A percentile compares a stretch with the other conserved stretches of the same genome.
Conservation (phyloP, 2,113 vertebrate genomes). For the Tenrec ecaudatus region DNA sequence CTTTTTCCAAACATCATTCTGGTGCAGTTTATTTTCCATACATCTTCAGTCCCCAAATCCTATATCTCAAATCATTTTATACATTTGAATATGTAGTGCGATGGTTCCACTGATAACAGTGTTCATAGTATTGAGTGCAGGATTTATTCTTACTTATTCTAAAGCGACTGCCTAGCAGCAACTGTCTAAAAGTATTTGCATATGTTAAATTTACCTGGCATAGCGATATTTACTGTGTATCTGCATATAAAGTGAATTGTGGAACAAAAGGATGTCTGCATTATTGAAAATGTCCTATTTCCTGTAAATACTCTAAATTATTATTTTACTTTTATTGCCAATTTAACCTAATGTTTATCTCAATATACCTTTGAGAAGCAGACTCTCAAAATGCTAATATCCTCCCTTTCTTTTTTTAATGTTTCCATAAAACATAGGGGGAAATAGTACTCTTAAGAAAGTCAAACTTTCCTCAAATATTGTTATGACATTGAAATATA, state of each 20-base stretch:
- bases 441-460: not conserved
- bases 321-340: not conserved
- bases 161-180: not conserved
- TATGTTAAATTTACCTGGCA: not conserved
- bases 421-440: not conserved
- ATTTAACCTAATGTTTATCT: not conserved
- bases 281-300: not conserved
- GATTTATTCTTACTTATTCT: not conserved
- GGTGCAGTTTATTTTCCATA: not conserved
- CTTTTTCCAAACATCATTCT: not conserved
- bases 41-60: too few species aligned
- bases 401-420: not conserved
- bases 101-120: not conserved
- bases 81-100: not conserved
- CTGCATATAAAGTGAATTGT: constrained; percentile 1
- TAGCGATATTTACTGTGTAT: not conserved
- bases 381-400: not conserved
- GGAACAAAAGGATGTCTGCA: not conserved
- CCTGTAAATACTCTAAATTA: too few species aligned
- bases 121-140: not conserved
- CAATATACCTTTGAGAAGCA: not conserved
- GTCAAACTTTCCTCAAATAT: not conserved
- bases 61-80: not conserved
- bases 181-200: not conserved
- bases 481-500: not conserved